Evolutionary conservation across 2,113 vertebrate species (phyloP), one percentile per base, ranked within the genome.

Genomic region (Bos taurus): DNA sequence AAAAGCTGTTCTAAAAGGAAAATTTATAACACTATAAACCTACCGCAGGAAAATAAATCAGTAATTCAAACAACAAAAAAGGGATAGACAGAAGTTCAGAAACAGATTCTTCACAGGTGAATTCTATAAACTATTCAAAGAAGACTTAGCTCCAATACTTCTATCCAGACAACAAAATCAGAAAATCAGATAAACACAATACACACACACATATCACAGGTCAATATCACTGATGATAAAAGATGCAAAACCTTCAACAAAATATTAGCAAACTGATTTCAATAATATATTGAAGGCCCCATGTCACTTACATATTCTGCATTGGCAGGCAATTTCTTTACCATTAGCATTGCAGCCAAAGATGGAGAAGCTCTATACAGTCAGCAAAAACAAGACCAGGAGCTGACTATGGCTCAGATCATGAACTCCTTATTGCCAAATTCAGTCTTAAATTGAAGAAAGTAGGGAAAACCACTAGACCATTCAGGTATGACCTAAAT

Each of bases 31-130:
- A 57, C 8, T 57, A 9, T 23, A 57, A 57, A 21, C 21, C 56
- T 57, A 57, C 21, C 0, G 1, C 33, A 2, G 15, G 16, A 67
- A 19, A 15, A 9, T 16, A 64, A 17, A 67, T 67, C 3, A 33
- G 3, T 64, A 33, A 64, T 64, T 15, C 14, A 48, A 59, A 59
- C 57, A 59, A 30, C 12, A 30, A 15, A 60, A 14, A 78, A 28
- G 10, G 40, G 15, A 48, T 28, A 78, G 23, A 77, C 71, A 77
- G 15, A 48, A 28, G 7, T 48, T 46, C 25, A 78, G 13, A 46
- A 48, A 8, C 25, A 48, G 14, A 15, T 78, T 48, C 74, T 78
- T 78, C 14, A 8, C 14, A 48, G 15, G 25, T 48, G 74, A 48
- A 78, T 78, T 78, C 7, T 28, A 48, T 16, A 26, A 78, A 78